Percentiles rank a stretch among this genome's conserved stretches.
These are phyloP conservation scores for Patella pellucida DNA, from an alignment of 2,888 invertebrate species.

Conservation along the genomic window DNA sequence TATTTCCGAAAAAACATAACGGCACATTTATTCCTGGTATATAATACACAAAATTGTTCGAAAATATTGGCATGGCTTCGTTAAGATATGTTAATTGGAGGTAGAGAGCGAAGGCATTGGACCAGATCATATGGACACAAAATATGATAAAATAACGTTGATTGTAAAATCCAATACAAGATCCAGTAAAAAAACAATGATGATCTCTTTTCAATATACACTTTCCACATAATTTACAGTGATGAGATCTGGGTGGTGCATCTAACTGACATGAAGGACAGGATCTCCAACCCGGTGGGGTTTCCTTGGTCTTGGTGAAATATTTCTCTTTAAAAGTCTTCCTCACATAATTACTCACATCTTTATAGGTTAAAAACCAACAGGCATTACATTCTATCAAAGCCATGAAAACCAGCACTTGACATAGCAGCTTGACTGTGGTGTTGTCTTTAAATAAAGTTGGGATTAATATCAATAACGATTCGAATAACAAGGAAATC, in stretches of 20 bases:
- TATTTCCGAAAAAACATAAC: constrained; percentile 45
- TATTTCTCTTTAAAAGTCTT: constrained; percentile 42
- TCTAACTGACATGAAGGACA: constrained; percentile 57
- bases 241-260: constrained; percentile 64
- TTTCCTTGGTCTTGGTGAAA: constrained; percentile 39
- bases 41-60: constrained; percentile 43
- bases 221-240: constrained; percentile 69
- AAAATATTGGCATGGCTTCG: constrained; percentile 42
- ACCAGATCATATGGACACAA: constrained; percentile 54
- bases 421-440: neutral
- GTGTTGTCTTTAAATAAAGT: constrained; percentile 31
- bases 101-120: constrained; percentile 38
- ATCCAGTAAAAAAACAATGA: constrained; percentile 70
- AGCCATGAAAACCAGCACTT: constrained; percentile 31
- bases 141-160: constrained; percentile 71
- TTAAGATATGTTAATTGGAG: constrained; percentile 54
- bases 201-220: constrained; percentile 71
- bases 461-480: constrained; percentile 47
- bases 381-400: constrained; percentile 40
- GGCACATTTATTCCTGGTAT: constrained; percentile 48
- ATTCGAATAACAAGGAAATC: constrained; percentile 43
- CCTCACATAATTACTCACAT: constrained; percentile 45
- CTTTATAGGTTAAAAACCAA: constrained; percentile 45
- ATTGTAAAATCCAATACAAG: constrained; percentile 71
- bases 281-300: constrained; percentile 43